phyloP scores from a whole-genome alignment of 2,888 invertebrate genomes.

The Boloria selene region DNA sequence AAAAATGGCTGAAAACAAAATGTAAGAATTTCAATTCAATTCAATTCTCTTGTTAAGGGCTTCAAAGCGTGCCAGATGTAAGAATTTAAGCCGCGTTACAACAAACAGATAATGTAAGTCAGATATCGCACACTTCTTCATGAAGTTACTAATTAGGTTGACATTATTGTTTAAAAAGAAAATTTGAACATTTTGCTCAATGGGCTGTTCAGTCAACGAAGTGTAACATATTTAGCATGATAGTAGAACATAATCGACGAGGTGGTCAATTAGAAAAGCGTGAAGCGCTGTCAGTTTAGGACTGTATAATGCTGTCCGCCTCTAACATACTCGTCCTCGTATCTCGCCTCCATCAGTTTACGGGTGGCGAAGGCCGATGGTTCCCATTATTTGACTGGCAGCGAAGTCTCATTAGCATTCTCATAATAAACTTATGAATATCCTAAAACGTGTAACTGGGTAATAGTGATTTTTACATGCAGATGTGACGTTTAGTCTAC shows the following conservation, averaged over 20 bases:
- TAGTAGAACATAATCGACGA: constrained; percentile 63
- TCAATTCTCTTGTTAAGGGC: too few species aligned
- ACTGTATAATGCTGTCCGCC: constrained; percentile 54
- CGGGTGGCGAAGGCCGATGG: constrained; percentile 70
- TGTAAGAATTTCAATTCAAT: too few species aligned
- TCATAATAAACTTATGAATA: constrained; percentile 72
- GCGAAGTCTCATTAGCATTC: constrained; percentile 68
- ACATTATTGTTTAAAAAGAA: constrained; percentile 45
- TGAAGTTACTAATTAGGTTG: constrained; percentile 22
- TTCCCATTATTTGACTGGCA: constrained; percentile 62
- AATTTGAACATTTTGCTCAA: constrained; percentile 59
- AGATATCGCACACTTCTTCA: too few species aligned
- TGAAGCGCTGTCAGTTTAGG: constrained; percentile 76
- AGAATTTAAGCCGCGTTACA: too few species aligned
- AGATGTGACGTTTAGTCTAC: constrained; percentile 25
- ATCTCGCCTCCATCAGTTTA: constrained; percentile 50
- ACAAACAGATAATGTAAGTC: too few species aligned
- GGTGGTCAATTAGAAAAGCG: constrained; percentile 79
- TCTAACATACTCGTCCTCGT: constrained; percentile 9
- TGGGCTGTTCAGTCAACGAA: constrained; percentile 65
- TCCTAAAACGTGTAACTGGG: constrained; percentile 50
- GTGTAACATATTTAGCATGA: constrained; percentile 63
- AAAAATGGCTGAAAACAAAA: too few species aligned
- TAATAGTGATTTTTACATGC: constrained; percentile 41
- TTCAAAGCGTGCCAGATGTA: too few species aligned